Percentiles rank a stretch among this genome's conserved stretches.
Evolutionary conservation across 2,113 vertebrate genomes (phyloP).

Genomic region (Phaethon lepturus): DNA sequence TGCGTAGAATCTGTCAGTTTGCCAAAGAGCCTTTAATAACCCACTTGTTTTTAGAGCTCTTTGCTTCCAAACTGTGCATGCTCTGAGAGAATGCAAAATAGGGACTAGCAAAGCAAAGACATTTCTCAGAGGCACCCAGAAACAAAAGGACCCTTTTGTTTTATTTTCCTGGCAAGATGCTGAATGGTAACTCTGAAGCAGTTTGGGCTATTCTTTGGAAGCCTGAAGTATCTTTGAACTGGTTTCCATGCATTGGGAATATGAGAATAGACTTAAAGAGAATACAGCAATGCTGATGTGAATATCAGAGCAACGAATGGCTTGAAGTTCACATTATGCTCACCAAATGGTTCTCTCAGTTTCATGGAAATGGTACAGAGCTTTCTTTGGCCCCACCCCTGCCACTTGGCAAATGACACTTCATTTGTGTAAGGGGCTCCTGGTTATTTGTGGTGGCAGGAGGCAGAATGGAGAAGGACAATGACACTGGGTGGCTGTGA

Average conservation of each 20-base stretch:
- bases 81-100: neutral
- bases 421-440: neutral
- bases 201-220: neutral
- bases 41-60: neutral
- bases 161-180: neutral
- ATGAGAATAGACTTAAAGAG: neutral
- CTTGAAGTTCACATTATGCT: neutral
- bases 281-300: neutral
- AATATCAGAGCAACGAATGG: neutral
- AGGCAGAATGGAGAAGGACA: neutral
- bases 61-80: neutral
- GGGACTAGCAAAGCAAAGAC: neutral
- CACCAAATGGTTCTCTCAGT: neutral
- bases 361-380: neutral
- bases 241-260: neutral
- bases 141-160: neutral
- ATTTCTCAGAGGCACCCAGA: neutral
- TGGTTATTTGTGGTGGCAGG: neutral
- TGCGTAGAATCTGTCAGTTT: neutral
- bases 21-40: neutral
- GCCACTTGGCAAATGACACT: neutral
- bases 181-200: neutral
- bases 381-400: neutral
- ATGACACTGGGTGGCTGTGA: neutral
- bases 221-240: neutral